Evolutionary conservation across 2,888 invertebrate species (phyloP).

Genomic region (Scrobipalpa atriplicella): DNA sequence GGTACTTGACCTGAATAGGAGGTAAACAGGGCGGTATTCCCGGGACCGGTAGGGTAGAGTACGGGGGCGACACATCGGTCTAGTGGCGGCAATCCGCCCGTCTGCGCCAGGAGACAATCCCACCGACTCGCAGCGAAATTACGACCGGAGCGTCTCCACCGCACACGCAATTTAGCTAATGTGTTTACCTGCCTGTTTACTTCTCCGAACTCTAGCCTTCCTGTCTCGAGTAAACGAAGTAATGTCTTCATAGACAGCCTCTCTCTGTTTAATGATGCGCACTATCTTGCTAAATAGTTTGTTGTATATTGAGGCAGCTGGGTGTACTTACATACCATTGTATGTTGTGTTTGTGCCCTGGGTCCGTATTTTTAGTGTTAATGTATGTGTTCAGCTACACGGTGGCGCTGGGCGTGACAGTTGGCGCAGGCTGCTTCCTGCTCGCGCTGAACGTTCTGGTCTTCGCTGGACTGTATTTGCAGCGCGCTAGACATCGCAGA

Average conservation of each 20-base stretch:
- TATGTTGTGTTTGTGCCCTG: too few species aligned
- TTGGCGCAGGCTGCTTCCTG: conserved; percentile 88
- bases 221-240: conserved; percentile 53
- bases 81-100: too few species aligned
- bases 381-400: conserved; percentile 82
- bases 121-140: neutral
- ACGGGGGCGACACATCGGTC: neutral
- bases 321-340: neutral
- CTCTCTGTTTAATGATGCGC: conserved; percentile 27
- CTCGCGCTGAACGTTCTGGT: conserved; percentile 88
- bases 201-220: conserved; percentile 51
- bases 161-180: conserved; percentile 66
- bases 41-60: too few species aligned
- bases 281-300: neutral
- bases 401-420: conserved; percentile 89
- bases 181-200: conserved; percentile 71
- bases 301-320: conserved; percentile 3
- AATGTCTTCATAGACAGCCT: conserved; percentile 58
- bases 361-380: neutral
- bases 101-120: neutral
- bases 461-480: conserved; percentile 90
- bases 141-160: conserved; percentile 29
- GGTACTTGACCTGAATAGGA: conserved; percentile 21
- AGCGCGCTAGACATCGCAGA: conserved; percentile 82
- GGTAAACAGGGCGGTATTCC: neutral